These are phyloP conservation scores for Isotomurus palustris DNA, from an alignment of 2,888 invertebrate species.

Conservation along the genomic window DNA sequence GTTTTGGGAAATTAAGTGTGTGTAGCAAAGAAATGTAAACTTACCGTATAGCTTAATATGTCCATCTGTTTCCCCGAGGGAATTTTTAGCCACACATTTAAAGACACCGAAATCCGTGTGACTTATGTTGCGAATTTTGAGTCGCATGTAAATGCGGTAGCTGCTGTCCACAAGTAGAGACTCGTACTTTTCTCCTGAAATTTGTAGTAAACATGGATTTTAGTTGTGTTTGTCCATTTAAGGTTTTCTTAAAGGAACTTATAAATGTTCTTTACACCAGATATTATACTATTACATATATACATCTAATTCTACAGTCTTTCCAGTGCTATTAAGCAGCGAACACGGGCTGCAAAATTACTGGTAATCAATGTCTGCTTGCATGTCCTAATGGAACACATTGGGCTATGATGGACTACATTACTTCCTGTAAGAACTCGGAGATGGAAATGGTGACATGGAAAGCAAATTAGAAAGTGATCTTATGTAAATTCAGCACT, in stretches of 20 bases:
- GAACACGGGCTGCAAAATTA: too few species aligned
- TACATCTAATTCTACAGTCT: too few species aligned
- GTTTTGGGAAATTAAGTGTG: constrained; percentile 1
- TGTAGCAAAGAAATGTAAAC: constrained; percentile 11
- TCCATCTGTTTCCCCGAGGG: constrained; percentile 72
- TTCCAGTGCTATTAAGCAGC: too few species aligned
- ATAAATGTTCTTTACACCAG: too few species aligned
- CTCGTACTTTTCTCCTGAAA: constrained; percentile 79
- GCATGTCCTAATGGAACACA: not conserved
- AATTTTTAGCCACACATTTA: constrained; percentile 79
- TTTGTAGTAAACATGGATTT: too few species aligned
- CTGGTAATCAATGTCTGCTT: not conserved
- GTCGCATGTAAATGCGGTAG: constrained; percentile 85
- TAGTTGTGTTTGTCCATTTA: too few species aligned
- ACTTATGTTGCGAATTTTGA: constrained; percentile 77
- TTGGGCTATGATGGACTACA: not conserved
- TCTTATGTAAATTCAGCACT: constrained; percentile 20
- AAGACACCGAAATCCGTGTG: constrained; percentile 79
- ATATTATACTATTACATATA: too few species aligned
- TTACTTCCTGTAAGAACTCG: not conserved
- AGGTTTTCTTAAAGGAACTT: too few species aligned
- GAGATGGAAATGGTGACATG: not conserved
- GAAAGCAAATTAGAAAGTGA: constrained; percentile 25
- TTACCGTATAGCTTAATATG: constrained; percentile 83
- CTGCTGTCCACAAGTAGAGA: constrained; percentile 75